phyloP scores from a whole-genome alignment of 2,113 vertebrate genomes.

The Neopipo cinnamomea region DNA sequence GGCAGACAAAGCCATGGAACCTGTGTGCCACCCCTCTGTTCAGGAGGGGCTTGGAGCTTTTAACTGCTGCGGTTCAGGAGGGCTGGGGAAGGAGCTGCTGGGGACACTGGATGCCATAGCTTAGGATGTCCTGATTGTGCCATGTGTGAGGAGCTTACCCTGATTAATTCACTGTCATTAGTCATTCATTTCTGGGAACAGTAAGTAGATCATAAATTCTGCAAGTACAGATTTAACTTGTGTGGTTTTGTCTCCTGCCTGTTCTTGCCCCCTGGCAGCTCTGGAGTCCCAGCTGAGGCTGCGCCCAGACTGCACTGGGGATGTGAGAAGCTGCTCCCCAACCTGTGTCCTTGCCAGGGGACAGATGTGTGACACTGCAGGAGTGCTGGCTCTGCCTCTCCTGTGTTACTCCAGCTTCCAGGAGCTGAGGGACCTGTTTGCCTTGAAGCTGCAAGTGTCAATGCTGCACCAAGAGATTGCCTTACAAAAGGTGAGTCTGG shows the following conservation, averaged over 20 bases:
- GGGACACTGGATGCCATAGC: background rate
- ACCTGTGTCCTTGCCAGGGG: background rate
- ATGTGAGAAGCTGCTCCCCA: background rate
- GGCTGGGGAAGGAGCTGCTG: background rate
- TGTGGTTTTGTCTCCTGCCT: slow-evolving; percentile 13
- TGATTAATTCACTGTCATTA: background rate
- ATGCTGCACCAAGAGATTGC: slow-evolving; percentile 82
- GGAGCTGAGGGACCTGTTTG: slow-evolving; percentile 82
- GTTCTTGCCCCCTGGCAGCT: slow-evolving; percentile 31
- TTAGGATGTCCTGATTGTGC: background rate
- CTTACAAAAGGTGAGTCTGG: slow-evolving; percentile 81
- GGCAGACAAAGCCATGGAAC: background rate
- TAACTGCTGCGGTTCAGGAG: background rate
- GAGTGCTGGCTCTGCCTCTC: slow-evolving; percentile 13
- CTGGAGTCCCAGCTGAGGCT: slow-evolving; percentile 68
- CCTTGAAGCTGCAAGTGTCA: slow-evolving; percentile 75
- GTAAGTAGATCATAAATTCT: background rate
- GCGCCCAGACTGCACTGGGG: slow-evolving; percentile 19
- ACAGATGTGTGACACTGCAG: background rate
- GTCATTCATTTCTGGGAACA: background rate
- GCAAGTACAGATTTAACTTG: background rate
- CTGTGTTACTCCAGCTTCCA: slow-evolving; percentile 77
- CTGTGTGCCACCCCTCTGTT: background rate
- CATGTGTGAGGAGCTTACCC: background rate
- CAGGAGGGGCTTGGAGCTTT: background rate